Evolutionary conservation across 2,113 vertebrate species (phyloP).

Genomic region (Bubo scandiacus): DNA sequence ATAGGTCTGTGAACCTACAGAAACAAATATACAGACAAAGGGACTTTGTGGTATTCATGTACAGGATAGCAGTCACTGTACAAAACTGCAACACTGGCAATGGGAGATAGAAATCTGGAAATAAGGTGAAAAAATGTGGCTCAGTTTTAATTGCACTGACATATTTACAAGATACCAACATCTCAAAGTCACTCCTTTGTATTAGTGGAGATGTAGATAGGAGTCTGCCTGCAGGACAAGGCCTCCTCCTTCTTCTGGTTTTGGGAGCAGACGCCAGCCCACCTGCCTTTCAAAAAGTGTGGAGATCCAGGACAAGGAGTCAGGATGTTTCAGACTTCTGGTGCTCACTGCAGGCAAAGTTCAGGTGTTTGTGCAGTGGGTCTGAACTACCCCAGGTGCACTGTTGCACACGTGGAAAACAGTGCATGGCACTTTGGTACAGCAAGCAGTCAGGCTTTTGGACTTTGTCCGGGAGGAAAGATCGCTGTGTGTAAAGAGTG

Average conservation of each 20-base stretch:
- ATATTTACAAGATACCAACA: background rate
- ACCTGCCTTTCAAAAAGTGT: background rate
- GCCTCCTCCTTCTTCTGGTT: background rate
- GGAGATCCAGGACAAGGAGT: background rate
- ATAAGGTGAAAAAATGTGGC: background rate
- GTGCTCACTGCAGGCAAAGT: background rate
- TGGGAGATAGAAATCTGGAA: background rate
- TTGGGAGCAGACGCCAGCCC: background rate
- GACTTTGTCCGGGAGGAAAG: background rate
- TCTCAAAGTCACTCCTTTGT: background rate
- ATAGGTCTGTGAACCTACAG: background rate
- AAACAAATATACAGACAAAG: background rate
- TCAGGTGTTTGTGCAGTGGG: accelerated
- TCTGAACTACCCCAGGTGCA: background rate
- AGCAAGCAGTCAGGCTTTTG: background rate
- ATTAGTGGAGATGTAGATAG: background rate
- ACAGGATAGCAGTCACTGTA: background rate
- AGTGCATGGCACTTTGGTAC: accelerated
- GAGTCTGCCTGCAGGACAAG: background rate
- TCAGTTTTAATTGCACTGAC: background rate
- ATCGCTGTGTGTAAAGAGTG: accelerated
- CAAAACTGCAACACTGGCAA: background rate
- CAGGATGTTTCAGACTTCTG: background rate
- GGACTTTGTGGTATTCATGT: background rate
- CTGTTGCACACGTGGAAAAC: background rate